phyloP scores from a whole-genome alignment of 2,888 invertebrate species.

The Eupithecia tripunctaria region DNA sequence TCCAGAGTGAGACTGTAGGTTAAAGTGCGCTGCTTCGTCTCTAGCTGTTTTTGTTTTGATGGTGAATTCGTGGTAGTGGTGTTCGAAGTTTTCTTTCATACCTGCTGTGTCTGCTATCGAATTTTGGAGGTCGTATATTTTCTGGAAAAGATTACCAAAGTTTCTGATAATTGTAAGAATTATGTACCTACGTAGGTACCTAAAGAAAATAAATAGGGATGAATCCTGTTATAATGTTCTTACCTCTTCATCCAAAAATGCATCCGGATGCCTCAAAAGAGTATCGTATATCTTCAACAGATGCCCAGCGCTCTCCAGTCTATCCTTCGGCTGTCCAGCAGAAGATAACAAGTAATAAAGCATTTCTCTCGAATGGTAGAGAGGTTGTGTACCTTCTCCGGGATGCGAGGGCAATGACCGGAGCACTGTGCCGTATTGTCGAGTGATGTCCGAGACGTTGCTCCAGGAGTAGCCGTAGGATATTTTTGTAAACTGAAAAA shows the following conservation, averaged over 20 bases:
- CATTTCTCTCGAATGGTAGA: slow-evolving; percentile 84
- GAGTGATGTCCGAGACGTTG: slow-evolving; percentile 83
- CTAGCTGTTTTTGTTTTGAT: slow-evolving; percentile 63
- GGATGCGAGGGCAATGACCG: slow-evolving; percentile 82
- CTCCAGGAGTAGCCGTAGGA: slow-evolving; percentile 87
- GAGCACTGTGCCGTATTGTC: slow-evolving; percentile 83
- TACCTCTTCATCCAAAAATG: slow-evolving; percentile 90
- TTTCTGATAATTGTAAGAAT: not conserved
- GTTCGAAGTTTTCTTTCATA: slow-evolving; percentile 63
- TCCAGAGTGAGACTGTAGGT: slow-evolving; percentile 53
- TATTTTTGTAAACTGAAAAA: slow-evolving; percentile 69
- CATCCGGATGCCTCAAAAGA: slow-evolving; percentile 80
- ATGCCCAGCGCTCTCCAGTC: slow-evolving; percentile 85
- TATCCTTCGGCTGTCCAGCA: slow-evolving; percentile 66
- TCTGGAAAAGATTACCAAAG: slow-evolving; percentile 54
- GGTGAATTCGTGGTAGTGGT: slow-evolving; percentile 65
- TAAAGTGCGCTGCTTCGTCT: slow-evolving; percentile 71
- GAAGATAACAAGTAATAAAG: slow-evolving; percentile 79
- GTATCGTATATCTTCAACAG: slow-evolving; percentile 84
- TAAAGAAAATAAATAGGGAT: not conserved
- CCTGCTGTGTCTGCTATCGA: slow-evolving; percentile 68
- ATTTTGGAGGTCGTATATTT: slow-evolving; percentile 77
- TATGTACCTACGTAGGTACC: not conserved
- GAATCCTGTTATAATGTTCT: slow-evolving; percentile 45
- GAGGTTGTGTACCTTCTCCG: slow-evolving; percentile 87